Percentiles rank a stretch among this genome's conserved stretches.
Evolutionary conservation across 1,140 invertebrate species (phyloP).

Genomic region (Tetranychus urticae): DNA sequence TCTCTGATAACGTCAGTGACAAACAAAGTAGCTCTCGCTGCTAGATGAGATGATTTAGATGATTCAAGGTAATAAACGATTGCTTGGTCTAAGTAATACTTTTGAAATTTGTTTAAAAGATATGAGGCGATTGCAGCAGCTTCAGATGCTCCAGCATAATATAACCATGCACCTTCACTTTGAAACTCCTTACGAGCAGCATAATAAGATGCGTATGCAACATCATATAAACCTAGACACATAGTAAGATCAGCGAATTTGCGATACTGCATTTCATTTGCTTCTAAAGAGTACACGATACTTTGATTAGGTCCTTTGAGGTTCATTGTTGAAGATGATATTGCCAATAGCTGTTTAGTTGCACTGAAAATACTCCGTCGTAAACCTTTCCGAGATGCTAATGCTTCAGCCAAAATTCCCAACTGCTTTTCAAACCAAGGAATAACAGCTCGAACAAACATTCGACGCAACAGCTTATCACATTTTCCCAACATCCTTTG

Average conservation of each 20-base stretch:
- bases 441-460: constrained; percentile 5
- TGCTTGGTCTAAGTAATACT: constrained; percentile 7
- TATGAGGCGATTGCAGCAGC: constrained; percentile 10
- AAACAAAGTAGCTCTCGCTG: constrained; percentile 62
- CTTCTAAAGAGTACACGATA: constrained; percentile 45
- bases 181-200: constrained; percentile 86
- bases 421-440: constrained; percentile 10
- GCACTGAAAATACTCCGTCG: constrained; percentile 8
- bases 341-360: constrained; percentile 6
- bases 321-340: constrained; percentile 4
- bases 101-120: constrained; percentile 9
- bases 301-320: not conserved
- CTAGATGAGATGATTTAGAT: constrained; percentile 56
- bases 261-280: constrained; percentile 72
- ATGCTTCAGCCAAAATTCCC: constrained; percentile 4
- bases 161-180: constrained; percentile 84
- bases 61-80: constrained; percentile 11
- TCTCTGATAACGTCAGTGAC: constrained; percentile 62
- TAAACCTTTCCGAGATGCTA: constrained; percentile 7
- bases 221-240: constrained; percentile 76
- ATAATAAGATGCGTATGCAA: constrained; percentile 81
- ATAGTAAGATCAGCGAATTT: constrained; percentile 84
- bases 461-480: not conserved
- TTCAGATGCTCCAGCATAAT: constrained; percentile 67
- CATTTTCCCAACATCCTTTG: not conserved